These are phyloP conservation scores for Drosophila persimilis DNA, from an alignment of 1,140 invertebrate genomes.

Conservation along the genomic window DNA sequence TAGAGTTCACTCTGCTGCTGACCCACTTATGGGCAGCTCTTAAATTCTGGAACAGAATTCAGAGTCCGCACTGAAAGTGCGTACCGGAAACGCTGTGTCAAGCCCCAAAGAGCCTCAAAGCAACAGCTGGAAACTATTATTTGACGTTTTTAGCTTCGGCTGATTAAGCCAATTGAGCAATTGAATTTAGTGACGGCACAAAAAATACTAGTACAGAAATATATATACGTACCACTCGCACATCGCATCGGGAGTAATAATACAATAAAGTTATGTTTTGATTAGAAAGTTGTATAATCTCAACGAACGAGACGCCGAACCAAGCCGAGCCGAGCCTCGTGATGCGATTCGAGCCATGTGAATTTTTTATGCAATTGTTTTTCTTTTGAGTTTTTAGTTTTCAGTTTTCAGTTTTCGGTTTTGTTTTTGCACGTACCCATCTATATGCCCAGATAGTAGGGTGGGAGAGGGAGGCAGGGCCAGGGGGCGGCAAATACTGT, in stretches of 20 bases:
- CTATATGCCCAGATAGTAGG: background rate
- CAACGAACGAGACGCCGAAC: slow-evolving; percentile 11
- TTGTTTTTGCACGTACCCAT: slow-evolving; percentile 56
- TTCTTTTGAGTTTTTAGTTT: slow-evolving; percentile 55
- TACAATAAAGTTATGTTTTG: slow-evolving; percentile 76
- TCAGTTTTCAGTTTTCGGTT: slow-evolving; percentile 27
- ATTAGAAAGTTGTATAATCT: slow-evolving; percentile 81
- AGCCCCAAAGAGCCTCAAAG: slow-evolving; percentile 15
- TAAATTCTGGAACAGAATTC: background rate
- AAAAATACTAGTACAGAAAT: slow-evolving; percentile 22
- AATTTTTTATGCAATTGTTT: slow-evolving; percentile 81
- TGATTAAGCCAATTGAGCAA: slow-evolving; percentile 65
- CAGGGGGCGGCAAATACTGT: slow-evolving; percentile 28
- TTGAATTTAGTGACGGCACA: slow-evolving; percentile 59
- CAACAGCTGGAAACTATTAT: slow-evolving; percentile 11
- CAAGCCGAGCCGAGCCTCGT: slow-evolving; percentile 18
- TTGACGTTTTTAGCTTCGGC: slow-evolving; percentile 21
- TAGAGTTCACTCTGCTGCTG: slow-evolving; percentile 31
- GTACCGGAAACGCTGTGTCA: slow-evolving; percentile 22
- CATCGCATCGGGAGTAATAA: slow-evolving; percentile 53
- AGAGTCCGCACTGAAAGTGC: slow-evolving; percentile 28
- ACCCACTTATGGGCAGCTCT: slow-evolving; percentile 39
- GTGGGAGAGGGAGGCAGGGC: background rate
- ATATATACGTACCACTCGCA: slow-evolving; percentile 16
- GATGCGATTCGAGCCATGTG: slow-evolving; percentile 62